These are phyloP conservation scores for Silvanus unidentatus DNA, from an alignment of 2,888 invertebrate genomes.

Conservation along the genomic window DNA sequence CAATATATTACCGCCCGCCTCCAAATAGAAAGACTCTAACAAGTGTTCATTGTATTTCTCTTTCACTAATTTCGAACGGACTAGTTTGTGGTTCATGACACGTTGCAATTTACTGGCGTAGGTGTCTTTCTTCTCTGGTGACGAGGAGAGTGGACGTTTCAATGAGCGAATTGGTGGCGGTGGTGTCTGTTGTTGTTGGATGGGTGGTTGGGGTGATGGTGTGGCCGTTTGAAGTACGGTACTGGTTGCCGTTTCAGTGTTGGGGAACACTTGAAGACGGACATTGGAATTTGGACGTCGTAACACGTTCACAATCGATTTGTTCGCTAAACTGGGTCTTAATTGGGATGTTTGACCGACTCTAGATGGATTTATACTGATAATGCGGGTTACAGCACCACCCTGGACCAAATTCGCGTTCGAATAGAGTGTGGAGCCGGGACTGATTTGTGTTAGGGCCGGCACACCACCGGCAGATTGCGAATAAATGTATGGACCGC, in stretches of 20 bases:
- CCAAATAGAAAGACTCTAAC: slow-evolving; percentile 81
- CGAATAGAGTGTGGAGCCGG: slow-evolving; percentile 17
- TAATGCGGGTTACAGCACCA: slow-evolving; percentile 48
- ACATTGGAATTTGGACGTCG: slow-evolving; percentile 37
- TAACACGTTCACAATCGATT: slow-evolving; percentile 44
- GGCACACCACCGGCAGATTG: slow-evolving; percentile 44
- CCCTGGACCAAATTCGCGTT: slow-evolving; percentile 42
- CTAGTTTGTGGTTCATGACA: slow-evolving; percentile 66
- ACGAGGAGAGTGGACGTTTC: slow-evolving; percentile 48
- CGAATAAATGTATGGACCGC: slow-evolving; percentile 43
- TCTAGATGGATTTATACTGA: slow-evolving; percentile 47
- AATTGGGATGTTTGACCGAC: slow-evolving; percentile 35
- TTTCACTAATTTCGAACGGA: slow-evolving; percentile 61
- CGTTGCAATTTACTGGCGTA: slow-evolving; percentile 57
- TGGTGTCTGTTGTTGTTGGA: slow-evolving; percentile 27
- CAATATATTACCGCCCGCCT: slow-evolving; percentile 81
- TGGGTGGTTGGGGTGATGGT: slow-evolving; percentile 22
- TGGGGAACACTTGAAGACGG: slow-evolving; percentile 37
- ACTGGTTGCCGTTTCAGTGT: slow-evolving; percentile 9
- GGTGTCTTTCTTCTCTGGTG: slow-evolving; percentile 48
- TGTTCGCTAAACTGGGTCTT: slow-evolving; percentile 45
- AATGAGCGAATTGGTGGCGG: slow-evolving; percentile 32
- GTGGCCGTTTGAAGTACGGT: slow-evolving; percentile 8
- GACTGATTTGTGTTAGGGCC: slow-evolving; percentile 45
- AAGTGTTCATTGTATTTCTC: slow-evolving; percentile 73